Base-by-base conservation (phyloP, 2,888 invertebrate species). In the Chrysotoxum bicinctum region DNA sequence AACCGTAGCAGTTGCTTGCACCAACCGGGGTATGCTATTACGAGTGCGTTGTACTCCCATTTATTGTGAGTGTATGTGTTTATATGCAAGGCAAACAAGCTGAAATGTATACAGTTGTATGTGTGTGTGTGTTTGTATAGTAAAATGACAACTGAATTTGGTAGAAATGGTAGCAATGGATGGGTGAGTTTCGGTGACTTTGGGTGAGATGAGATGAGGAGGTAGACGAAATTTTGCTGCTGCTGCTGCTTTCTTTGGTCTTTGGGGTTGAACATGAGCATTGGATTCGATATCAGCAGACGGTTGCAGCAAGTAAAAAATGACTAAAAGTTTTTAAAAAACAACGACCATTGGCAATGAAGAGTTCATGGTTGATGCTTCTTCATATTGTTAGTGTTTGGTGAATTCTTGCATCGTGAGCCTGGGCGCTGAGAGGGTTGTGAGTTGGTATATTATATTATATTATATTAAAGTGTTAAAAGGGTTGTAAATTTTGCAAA, bases 31-130 rank as follows among this genome's bases (percentile, higher is more conserved):
- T 37, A 72, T 21, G 73, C 43, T 80, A 60, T 85, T 77, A 85
- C 40, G 85, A 81, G 85, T 81, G 77, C 85, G 85, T 85, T 85
- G 85, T 85, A 81, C 85, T 85, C 85, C 45, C 68, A 60, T 69
- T 26, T 32, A 48, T 21, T 66, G 5, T 68, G 26, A 43, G 8
- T 69, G 66, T 84, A 58, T 83, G 56, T n/a, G 66, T 70, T 70
- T 69, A 32, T 66, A 45, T 83, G 66, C 60, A 75, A 58, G 64
- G 32, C 62, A 58, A 48, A 74, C 45, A 37, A 40, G 62, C 40
- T 62, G 43, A 58, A 58, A 32, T 32, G 1, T 7, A 21, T 37
- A 9, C 9, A 43, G 5, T 26, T 26, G 2, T 26, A 26, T 26
- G 5, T 9, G 7, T 62, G 1, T 16, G n/a, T 10, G 5, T 23